phyloP scores from a whole-genome alignment of 2,113 vertebrate genomes.

The Morone saxatilis region DNA sequence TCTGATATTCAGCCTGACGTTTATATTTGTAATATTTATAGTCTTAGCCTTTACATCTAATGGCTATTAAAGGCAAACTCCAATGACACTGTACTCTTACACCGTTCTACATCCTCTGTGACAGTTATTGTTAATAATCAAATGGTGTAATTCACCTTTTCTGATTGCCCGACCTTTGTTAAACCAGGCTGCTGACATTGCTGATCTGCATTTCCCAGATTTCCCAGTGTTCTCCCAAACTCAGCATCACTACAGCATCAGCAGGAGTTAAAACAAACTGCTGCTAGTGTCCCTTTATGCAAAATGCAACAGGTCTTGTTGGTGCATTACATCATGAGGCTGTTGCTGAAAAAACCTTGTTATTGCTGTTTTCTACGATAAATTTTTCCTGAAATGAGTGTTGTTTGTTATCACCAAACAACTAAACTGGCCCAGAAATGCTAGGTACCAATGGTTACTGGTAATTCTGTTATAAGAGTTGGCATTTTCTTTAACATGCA shows the following conservation, averaged over 20 bases:
- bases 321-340: background rate
- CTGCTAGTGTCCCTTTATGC: too few relatives aligned
- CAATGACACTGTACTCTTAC: background rate
- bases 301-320: background rate
- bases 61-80: background rate
- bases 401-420: background rate
- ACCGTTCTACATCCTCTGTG: too few relatives aligned
- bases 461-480: background rate
- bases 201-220: background rate
- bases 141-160: conserved; percentile 10
- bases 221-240: background rate
- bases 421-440: background rate
- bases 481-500: conserved; percentile 28
- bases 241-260: background rate
- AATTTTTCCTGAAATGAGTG: background rate
- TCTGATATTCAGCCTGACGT: background rate
- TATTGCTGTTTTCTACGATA: background rate
- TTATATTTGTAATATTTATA: conserved; percentile 10
- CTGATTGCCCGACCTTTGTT: background rate
- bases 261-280: background rate
- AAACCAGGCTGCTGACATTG: background rate
- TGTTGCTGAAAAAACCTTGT: background rate
- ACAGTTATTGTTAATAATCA: conserved; percentile 2
- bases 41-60: conserved; percentile 8
- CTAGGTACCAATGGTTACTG: too few relatives aligned